These are phyloP conservation scores for Mimumesa dahlbomi DNA, from an alignment of 2,888 invertebrate species.

Conservation along the genomic window DNA sequence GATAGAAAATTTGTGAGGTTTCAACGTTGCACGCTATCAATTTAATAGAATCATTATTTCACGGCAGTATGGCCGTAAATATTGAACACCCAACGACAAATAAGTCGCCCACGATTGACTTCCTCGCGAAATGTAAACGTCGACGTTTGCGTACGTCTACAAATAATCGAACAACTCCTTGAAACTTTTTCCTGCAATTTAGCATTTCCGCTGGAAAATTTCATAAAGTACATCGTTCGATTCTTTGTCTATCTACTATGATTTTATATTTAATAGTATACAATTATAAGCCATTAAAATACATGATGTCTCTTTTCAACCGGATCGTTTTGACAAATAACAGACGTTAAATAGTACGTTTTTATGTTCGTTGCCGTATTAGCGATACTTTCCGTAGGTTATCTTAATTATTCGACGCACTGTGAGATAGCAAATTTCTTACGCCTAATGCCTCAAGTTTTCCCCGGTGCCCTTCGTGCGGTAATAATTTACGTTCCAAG, in stretches of 20 bases:
- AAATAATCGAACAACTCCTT: no score
- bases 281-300: no score
- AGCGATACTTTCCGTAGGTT: background rate
- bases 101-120: slow-evolving; percentile 67
- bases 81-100: slow-evolving; percentile 72
- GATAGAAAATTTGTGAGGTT: no score
- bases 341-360: no score
- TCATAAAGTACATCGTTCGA: no score
- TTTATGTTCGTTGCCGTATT: background rate
- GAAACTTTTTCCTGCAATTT: no score
- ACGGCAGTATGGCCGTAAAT: slow-evolving; percentile 62
- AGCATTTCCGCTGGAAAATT: no score
- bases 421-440: slow-evolving; percentile 1
- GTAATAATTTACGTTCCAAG: slow-evolving; percentile 20
- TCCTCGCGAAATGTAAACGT: slow-evolving; percentile 68
- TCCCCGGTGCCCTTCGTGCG: slow-evolving; percentile 3
- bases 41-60: slow-evolving; percentile 39
- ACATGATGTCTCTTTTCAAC: no score
- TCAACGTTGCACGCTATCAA: no score
- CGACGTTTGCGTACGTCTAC: slow-evolving; percentile 40
- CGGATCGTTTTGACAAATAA: no score
- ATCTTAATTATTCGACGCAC: slow-evolving; percentile 5
- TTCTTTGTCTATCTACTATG: no score
- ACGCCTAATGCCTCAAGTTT: background rate
- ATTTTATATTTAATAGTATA: no score